These are phyloP conservation scores for Cynaeus angustus DNA, from an alignment of 2,888 invertebrate genomes.

Conservation along the genomic window DNA sequence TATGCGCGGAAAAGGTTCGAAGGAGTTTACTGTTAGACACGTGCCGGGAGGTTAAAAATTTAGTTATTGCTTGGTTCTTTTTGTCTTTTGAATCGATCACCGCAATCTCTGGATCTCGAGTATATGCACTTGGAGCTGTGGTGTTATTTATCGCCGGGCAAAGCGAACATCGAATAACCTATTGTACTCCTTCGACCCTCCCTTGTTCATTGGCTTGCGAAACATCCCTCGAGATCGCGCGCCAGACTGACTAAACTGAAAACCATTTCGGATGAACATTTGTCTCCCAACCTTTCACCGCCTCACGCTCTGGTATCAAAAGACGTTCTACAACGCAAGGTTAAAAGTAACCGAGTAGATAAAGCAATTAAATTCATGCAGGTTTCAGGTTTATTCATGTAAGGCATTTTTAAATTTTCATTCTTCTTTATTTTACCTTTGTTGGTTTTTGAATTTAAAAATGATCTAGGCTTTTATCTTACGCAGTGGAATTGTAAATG, in stretches of 20 bases:
- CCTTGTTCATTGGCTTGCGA: constrained; percentile 61
- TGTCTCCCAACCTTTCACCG: constrained; percentile 58
- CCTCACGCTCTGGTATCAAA: neutral
- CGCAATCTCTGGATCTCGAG: constrained; percentile 28
- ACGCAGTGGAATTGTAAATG: no score
- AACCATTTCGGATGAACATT: constrained; percentile 59
- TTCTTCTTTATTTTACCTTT: no score
- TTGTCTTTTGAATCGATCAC: neutral
- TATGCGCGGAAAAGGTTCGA: constrained; percentile 6
- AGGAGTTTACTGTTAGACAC: no score
- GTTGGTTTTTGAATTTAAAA: no score
- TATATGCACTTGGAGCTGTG: constrained; percentile 34
- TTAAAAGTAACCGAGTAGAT: no score
- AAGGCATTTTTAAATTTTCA: no score
- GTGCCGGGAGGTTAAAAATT: no score
- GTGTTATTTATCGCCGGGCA: constrained; percentile 55
- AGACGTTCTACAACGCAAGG: no score
- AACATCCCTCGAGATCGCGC: constrained; percentile 60
- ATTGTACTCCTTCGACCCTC: constrained; percentile 56
- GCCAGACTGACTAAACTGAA: constrained; percentile 59
- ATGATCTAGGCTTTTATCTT: no score
- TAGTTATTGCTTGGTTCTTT: neutral
- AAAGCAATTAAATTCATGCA: no score
- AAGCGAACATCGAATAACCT: constrained; percentile 57
- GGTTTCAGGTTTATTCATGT: no score